phyloP scores from a whole-genome alignment of 2,113 vertebrate species.

The Rutilus rutilus region DNA sequence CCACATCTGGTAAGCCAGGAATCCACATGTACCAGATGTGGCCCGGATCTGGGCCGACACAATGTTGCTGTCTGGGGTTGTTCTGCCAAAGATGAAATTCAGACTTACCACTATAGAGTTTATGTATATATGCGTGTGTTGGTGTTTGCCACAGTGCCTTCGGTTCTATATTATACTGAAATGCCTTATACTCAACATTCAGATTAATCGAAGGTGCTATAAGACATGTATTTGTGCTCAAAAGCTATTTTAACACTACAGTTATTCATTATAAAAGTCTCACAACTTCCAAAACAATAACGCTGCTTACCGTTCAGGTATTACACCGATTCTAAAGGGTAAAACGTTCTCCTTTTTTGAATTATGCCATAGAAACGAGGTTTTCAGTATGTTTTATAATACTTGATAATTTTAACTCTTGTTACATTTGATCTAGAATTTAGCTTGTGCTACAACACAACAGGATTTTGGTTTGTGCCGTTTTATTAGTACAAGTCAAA shows the following conservation, averaged over 20 bases:
- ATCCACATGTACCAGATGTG: too few species aligned
- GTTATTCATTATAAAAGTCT: background rate
- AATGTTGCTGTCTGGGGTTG: background rate
- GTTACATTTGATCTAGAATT: background rate
- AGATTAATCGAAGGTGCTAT: constrained; percentile 49
- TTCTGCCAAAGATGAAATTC: constrained; percentile 33
- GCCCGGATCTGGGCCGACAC: too few species aligned
- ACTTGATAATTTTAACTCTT: constrained; percentile 8
- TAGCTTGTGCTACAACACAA: background rate
- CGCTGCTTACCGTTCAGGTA: background rate
- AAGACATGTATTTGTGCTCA: background rate
- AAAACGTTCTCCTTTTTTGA: background rate
- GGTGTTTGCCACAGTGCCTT: background rate
- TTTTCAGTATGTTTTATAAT: background rate
- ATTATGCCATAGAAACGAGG: background rate
- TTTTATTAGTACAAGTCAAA: background rate
- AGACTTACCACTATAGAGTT: background rate
- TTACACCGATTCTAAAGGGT: background rate
- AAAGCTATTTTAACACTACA: background rate
- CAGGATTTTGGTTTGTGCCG: background rate
- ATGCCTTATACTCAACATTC: constrained; percentile 17
- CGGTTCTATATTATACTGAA: constrained; percentile 4
- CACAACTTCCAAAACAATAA: background rate
- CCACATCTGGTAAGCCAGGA: too few species aligned
- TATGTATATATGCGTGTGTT: constrained; percentile 11